Percentiles rank a stretch among this genome's conserved stretches.
Conservation (phyloP, 2,797 vertebrate genomes). For the Cottoperca gobio region DNA sequence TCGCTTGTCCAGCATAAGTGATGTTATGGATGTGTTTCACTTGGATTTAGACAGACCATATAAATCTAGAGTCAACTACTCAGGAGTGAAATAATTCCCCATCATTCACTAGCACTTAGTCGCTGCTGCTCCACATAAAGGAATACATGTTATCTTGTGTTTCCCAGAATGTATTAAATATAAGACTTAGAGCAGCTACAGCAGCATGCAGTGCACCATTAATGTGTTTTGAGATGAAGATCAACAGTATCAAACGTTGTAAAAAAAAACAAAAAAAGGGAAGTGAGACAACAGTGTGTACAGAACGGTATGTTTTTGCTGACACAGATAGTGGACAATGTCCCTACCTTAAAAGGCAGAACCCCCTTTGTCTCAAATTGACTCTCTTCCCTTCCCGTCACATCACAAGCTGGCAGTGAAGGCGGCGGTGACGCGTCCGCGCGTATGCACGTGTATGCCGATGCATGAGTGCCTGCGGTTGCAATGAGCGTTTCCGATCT, state of each 20-base stretch:
- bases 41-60: neutral
- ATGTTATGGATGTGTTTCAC: neutral
- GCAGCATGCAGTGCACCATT: neutral
- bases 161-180: neutral
- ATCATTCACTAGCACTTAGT: neutral
- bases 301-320: conserved; percentile 5
- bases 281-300: neutral
- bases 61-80: conserved; percentile 1
- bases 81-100: neutral
- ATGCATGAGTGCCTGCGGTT: conserved; percentile 53
- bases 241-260: neutral
- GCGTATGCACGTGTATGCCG: conserved; percentile 36
- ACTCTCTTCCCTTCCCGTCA: conserved; percentile 75
- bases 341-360: conserved; percentile 80
- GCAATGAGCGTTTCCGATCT: conserved; percentile 60
- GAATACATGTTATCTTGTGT: neutral
- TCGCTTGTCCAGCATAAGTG: neutral
- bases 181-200: neutral
- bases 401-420: conserved; percentile 78
- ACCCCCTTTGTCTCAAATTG: conserved; percentile 62
- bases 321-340: conserved; percentile 28
- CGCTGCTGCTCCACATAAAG: neutral
- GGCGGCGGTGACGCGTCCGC: conserved; percentile 65
- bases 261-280: neutral
- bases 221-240: conserved; percentile 2